Evolutionary conservation across 2,797 vertebrate species (phyloP).

Genomic region (Muscicapa striata): DNA sequence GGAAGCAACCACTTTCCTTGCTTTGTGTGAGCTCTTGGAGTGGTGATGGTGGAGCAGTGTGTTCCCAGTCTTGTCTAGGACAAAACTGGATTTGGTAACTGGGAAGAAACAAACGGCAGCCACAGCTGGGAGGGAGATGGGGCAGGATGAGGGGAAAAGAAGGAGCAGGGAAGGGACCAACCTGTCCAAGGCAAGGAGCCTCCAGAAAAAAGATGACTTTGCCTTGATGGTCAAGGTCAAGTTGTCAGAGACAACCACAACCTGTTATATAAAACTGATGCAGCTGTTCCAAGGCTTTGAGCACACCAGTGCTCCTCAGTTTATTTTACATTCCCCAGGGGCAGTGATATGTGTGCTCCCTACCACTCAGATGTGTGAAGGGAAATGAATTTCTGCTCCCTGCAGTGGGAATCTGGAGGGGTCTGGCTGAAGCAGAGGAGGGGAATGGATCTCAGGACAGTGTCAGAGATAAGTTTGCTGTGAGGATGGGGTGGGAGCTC

Average conservation of each 20-base stretch:
- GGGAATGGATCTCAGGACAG: background rate
- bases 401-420: background rate
- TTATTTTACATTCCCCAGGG: background rate
- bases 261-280: background rate
- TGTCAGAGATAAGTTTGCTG: background rate
- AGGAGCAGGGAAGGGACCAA: background rate
- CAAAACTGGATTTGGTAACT: background rate
- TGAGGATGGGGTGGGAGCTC: background rate
- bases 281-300: background rate
- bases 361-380: background rate
- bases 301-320: background rate
- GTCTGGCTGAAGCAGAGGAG: background rate
- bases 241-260: background rate
- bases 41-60: background rate
- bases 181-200: background rate
- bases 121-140: accelerated
- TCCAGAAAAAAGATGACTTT: background rate
- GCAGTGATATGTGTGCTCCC: background rate
- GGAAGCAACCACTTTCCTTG: background rate
- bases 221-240: background rate
- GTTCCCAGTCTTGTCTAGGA: background rate
- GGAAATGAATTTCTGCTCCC: background rate
- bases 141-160: background rate
- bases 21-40: background rate
- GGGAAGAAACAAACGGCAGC: background rate